phyloP scores from a whole-genome alignment of 2,888 invertebrate genomes.

The Xestia c-nigrum region DNA sequence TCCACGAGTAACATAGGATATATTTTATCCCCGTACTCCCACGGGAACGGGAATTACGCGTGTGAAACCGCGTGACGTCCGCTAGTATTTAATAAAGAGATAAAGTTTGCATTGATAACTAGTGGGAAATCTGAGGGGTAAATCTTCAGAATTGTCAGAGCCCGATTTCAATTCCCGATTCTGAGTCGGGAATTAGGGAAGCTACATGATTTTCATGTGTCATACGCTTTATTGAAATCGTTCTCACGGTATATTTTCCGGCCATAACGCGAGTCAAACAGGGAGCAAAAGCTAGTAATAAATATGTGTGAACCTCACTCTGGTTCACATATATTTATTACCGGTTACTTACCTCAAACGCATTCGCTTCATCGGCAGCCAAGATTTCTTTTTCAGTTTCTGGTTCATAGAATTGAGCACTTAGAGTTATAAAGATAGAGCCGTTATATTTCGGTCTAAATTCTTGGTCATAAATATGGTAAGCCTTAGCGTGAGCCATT shows the following conservation, averaged over 20 bases:
- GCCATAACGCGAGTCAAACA: neutral
- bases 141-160: neutral
- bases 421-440: slow-evolving; percentile 65
- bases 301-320: neutral
- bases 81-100: neutral
- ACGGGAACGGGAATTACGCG: no score
- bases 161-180: neutral
- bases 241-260: neutral
- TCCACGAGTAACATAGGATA: no score
- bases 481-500: slow-evolving; percentile 88
- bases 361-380: slow-evolving; percentile 82
- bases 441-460: slow-evolving; percentile 78
- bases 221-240: neutral
- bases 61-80: no score
- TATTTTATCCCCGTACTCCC: no score
- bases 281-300: neutral
- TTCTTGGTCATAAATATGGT: slow-evolving; percentile 86
- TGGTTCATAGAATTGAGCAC: slow-evolving; percentile 81
- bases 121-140: neutral
- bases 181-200: neutral
- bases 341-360: slow-evolving; percentile 81
- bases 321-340: no score
- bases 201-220: neutral
- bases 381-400: slow-evolving; percentile 83
- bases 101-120: neutral